Base-by-base conservation (phyloP, 2,113 vertebrate species). In the Bambusicola thoracicus region DNA sequence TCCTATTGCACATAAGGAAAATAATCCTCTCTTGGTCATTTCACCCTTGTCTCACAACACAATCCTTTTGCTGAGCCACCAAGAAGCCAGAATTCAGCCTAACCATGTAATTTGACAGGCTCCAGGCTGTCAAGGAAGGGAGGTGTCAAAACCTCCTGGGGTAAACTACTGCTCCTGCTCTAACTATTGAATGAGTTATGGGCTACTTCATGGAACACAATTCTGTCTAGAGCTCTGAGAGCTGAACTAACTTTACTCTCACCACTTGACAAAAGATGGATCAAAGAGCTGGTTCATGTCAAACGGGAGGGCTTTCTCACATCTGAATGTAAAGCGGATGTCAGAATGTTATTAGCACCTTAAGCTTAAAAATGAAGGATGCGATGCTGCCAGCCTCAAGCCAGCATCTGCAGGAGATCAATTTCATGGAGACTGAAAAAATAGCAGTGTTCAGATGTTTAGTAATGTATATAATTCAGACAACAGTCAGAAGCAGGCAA, bases 341-440 rank as follows among this genome's bases (percentile, higher is more conserved):
- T 70, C 61, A 76, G 69, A 77, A 88, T 84, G 90, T 93, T 89
- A 95, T 94, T 93, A 85, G 81, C 81, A 91, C 49, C 84, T 92
- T 93, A 91, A 87, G 78, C 41, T 29, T 92, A 61, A 82, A 94
- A 93, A 92, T 58, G 67, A 90, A 94, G 76, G 65, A 86, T 85
- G 84, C 36, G 56, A 86, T 87, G 89, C 46, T 95, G 80, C 66
- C 77, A 94, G 85, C 27, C 90, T 84, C 29, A 1, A 95, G 90
- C 79, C 73, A 94, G 88, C 85, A 93, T 95, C 84, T 94, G 94
- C 61, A 93, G 88, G 67, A 92, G 34, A 89, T 95, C 87, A 90
- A 90, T 94, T 87, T 81, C 67, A 76, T 70, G 48, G 67, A 81
- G n/a, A 75, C 79, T 73, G 43, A 68, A 79, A 88, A 81, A 81